Evolutionary conservation across 2,888 invertebrate genomes (phyloP), one percentile per base, ranked within the genome.

Genomic region (Leucoptera coffeella): DNA sequence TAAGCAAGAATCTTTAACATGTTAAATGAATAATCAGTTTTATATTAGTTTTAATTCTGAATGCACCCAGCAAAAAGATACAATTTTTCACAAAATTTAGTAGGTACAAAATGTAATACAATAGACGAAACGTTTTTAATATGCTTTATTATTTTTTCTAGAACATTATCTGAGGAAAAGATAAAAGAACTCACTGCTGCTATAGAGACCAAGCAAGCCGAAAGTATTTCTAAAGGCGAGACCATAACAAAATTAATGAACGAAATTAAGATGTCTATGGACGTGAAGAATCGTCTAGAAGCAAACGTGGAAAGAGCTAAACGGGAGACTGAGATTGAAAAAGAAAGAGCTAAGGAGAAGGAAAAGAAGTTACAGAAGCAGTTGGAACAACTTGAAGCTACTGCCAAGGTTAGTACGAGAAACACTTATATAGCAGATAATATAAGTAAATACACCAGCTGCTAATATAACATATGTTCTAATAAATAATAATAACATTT

Each of bases 231-330:
- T 1, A 46, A 47, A 15, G 38, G 42, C 0, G 32, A 35, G 2
- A 40, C 48, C 3, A 45, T 50, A 26, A 36, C 36, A 10, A 39
- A 43, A 7, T 38, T 57, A 9, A 51, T 49, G 46, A 38, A 41
- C 1, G 47, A 54, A 17, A 36, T 53, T 12, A 41, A 44, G 27
- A 35, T 29, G 3, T 40, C 38, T 8, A 36, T 39, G 0, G 47
- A 50, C 14, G 35, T 40, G 3, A 35, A 40, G 4, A 40, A 38
- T 7, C 41, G 41, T 11, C 28, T 41, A 4, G 46, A 49, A 25
- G 35, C 21, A 2, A 31, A 32, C 9, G 31, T 50, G 20, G 36
- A 41, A 29, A 40, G 33, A 27, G 15, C 37, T 3, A 42, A 33
- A 25, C 39, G 33, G n/a, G 45, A 48, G 7, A 29, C 38, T 4